These are phyloP conservation scores for Cercopithecus mona DNA, from an alignment of 2,113 vertebrate species.

Conservation along the genomic window DNA sequence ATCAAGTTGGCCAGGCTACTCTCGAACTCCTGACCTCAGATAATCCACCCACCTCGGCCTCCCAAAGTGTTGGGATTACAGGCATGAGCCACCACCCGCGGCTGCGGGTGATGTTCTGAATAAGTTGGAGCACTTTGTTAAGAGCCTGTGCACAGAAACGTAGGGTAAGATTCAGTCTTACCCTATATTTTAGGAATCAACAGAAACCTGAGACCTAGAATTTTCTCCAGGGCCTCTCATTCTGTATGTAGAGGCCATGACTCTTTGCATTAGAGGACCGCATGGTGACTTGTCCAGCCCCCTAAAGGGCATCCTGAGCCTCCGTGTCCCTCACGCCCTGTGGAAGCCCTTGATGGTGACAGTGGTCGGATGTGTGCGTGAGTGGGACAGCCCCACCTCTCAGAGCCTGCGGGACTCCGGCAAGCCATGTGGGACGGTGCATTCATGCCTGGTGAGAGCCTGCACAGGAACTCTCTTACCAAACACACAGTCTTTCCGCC, in stretches of 20 bases:
- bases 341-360: not conserved
- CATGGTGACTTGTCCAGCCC: not conserved
- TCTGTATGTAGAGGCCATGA: not conserved
- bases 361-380: not conserved
- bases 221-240: not conserved
- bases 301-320: not conserved
- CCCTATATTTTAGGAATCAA: not conserved
- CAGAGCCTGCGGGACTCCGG: not conserved
- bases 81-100: no score
- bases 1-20: no score
- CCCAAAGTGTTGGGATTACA: no score
- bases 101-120: not conserved
- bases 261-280: not conserved
- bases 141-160: not conserved
- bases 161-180: not conserved
- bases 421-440: no score
- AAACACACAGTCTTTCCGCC: not conserved
- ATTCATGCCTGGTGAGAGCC: not conserved
- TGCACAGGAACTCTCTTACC: not conserved
- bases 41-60: no score
- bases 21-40: no score
- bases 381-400: no score
- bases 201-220: not conserved
- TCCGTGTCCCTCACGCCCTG: not conserved
- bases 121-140: constrained; percentile 12